Evolutionary conservation across 2,797 vertebrate species (phyloP), one percentile per base, ranked within the genome.

Genomic region (Yasuhikotakia modesta): DNA sequence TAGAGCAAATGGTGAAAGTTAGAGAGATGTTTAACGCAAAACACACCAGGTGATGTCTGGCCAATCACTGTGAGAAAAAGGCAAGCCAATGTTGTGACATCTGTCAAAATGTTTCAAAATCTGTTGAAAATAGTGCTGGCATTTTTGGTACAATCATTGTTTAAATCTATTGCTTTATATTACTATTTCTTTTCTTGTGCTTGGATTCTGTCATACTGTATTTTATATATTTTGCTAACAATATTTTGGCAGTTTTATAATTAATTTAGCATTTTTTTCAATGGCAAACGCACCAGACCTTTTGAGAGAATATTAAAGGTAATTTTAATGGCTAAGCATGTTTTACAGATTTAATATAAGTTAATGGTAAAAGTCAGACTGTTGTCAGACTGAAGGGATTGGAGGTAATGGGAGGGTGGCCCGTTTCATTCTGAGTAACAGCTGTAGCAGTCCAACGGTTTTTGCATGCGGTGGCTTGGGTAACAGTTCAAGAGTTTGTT

Each of bases 361-460:
- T n/a, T 12, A 39, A 39, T 22, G 60, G 48, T 55, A 57, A 67
- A 61, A 43, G 21, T 30, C 35, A 80, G 65, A 67, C 66, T 22
- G 67, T 61, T 73, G n/a, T 63, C 14, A 71, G 53, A 46, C 53
- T n/a, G n/a, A 12, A 57, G 50, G 21, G 74, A 39, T 58, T 70
- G 57, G 70, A 17, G 66, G 57, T 82, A 76, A 76, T 68, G 78
- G 70, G 46, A 78, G 82, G 61, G 68, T 0, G 6, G 22, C 43
- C 58, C 58, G 76, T 87, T 88, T 86, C 87, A 79, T 80, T 90
- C 88, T 85, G 82, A 83, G 67, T 87, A 87, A 86, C 81, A 82
- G 84, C 88, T 90, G 84, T 89, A 86, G 88, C 84, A 87, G 84
- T 81, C 84, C 81, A 90, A 89, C 86, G 86, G 86, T 83, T 88